Evolutionary conservation across 2,888 invertebrate species (phyloP).

Genomic region (Margaritifera margaritifera): DNA sequence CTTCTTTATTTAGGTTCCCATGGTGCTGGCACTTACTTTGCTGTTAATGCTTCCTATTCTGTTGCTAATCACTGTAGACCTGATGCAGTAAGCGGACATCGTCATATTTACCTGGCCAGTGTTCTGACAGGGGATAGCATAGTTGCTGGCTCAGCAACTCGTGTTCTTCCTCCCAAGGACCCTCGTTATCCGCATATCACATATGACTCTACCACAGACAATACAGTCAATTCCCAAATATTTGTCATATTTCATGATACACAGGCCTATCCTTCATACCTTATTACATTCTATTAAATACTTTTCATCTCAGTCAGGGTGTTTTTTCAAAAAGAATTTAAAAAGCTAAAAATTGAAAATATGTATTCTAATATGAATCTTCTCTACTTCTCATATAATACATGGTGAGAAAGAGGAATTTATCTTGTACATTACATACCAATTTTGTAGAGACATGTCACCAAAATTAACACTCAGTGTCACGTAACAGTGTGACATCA

Average conservation of each 20-base stretch:
- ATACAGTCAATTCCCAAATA: constrained; percentile 12
- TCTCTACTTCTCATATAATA: too few relatives aligned
- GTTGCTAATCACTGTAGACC: constrained; percentile 10
- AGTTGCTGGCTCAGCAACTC: constrained; percentile 3
- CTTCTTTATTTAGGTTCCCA: too few relatives aligned
- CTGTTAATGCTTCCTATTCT: constrained; percentile 14
- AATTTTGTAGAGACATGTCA: too few relatives aligned
- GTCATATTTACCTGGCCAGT: constrained; percentile 20
- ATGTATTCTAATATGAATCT: too few relatives aligned
- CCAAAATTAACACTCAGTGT: too few relatives aligned
- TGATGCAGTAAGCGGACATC: constrained; percentile 14
- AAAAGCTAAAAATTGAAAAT: too few relatives aligned
- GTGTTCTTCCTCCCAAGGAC: constrained; percentile 13
- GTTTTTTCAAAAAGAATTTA: too few relatives aligned
- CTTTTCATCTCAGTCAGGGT: too few relatives aligned
- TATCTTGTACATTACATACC: too few relatives aligned
- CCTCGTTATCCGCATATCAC: background rate
- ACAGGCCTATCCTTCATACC: constrained; percentile 26
- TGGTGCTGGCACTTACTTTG: constrained; percentile 26
- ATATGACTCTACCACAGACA: constrained; percentile 31
- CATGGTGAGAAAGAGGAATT: too few relatives aligned
- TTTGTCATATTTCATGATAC: constrained; percentile 33
- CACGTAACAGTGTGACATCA: too few relatives aligned
- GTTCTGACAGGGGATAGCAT: constrained; percentile 28
- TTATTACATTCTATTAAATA: constrained; percentile 17